Evolutionary conservation across 2,113 vertebrate species (phyloP), one percentile per base, ranked within the genome.

Genomic region (Perca schrenkii): DNA sequence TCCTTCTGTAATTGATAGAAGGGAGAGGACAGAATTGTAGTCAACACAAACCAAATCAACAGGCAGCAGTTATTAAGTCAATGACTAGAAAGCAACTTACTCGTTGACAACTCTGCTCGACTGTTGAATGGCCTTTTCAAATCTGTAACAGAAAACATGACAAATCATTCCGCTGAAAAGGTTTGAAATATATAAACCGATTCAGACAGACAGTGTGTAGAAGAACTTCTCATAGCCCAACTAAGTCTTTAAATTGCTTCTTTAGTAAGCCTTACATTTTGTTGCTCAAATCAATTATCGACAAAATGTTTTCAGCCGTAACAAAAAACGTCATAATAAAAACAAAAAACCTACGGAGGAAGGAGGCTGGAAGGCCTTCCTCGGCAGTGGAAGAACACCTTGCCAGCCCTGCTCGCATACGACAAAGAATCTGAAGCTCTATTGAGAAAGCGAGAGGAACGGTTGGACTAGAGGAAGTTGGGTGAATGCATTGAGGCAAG

Each of bases 81-180:
- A 17, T 22, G 34, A 82, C 12, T 5, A 17, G 25, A 66, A 53
- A 5, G 57, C 7, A 53, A 96, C 97, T 96, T 90, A 97, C 97
- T 93, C 94, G 49, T 89, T 93, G 62, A 95, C 57, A 8, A 94
- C 58, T 36, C 49, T 87, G 19, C 93, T 91, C 0, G 95, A 89
- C 47, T 95, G 91, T 21, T 93, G 86, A 43, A 97, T 93, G 21
- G 92, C 91, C 46, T 88, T 95, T 83, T 97, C 96, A 82, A 98
- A 98, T 61, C 97, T 98, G 90, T 8, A 21, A 85, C 11, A 68
- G 56, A 60, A 80, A 34, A 86, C 17, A 5, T 6, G 1, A n/a
- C 40, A 63, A 16, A 57, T 15, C 10, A 12, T 49, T 17, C 3
- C 1, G 47, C 4, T 11, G 6, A 31, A 3, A 83, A 3, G 1